A percentile compares a stretch with the other conserved stretches of the same genome.
Conservation (phyloP, 1,140 invertebrate species). For the Hydropsyche tenuis region DNA sequence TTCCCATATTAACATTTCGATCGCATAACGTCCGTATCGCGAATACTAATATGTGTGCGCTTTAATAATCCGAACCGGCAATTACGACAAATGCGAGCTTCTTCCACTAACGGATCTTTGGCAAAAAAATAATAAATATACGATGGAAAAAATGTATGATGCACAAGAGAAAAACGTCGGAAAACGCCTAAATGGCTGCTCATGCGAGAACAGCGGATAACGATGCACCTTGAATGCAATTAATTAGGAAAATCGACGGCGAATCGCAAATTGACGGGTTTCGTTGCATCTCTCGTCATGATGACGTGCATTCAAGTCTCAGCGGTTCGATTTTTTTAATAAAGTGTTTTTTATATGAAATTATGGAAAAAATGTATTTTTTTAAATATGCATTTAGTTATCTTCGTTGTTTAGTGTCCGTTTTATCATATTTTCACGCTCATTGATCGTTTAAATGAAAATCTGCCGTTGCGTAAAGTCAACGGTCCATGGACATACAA, state of each 20-base stretch:
- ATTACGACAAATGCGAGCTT: slow-evolving; percentile 7
- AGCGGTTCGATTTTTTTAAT: neutral
- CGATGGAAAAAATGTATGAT: slow-evolving; percentile 5
- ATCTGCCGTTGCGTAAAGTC: neutral
- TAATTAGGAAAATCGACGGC: slow-evolving; percentile 10
- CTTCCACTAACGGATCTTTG: slow-evolving; percentile 29
- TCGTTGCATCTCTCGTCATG: neutral
- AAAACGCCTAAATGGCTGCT: slow-evolving; percentile 41
- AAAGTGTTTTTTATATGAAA: neutral
- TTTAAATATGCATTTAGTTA: too few relatives aligned
- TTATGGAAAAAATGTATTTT: too few relatives aligned
- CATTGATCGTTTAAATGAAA: slow-evolving; percentile 6
- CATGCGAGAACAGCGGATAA: slow-evolving; percentile 18
- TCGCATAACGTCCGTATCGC: slow-evolving; percentile 6
- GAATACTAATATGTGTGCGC: neutral
- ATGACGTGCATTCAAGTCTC: neutral
- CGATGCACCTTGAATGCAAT: slow-evolving; percentile 25
- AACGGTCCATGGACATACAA: neutral
- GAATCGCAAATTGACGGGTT: slow-evolving; percentile 13
- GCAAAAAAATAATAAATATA: slow-evolving; percentile 13
- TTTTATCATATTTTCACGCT: slow-evolving; percentile 8
- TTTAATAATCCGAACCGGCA: neutral
- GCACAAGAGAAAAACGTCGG: slow-evolving; percentile 18
- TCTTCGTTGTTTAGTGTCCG: neutral
- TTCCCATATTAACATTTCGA: slow-evolving; percentile 43